Evolutionary conservation across 2,113 vertebrate species (phyloP), one percentile per base, ranked within the genome.

Genomic region (Sinocyclocheilus anophthalmus): DNA sequence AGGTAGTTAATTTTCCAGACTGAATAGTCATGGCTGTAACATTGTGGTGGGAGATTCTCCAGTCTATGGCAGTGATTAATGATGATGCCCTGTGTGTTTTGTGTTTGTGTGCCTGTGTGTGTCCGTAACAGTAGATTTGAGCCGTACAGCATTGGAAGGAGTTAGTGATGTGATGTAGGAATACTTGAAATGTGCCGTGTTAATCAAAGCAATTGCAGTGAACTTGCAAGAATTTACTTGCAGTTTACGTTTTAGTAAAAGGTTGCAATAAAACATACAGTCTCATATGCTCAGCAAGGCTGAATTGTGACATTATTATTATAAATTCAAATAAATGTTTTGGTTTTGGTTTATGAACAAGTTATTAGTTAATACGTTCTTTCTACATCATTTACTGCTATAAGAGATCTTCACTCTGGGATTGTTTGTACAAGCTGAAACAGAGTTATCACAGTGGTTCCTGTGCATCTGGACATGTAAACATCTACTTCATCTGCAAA

Each of bases 1-100:
- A 89, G 92, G 87, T 89, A 91, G 90, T 93, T 95, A 92, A 96
- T 95, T 94, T 93, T 50, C 22, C 69, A 76, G 69, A 53, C 48
- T 78, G 57, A 82, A 78, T 73, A 48, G 24, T 70, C 45, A 53
- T 33, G 61, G 75, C 50, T 73, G 37, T 50, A 65, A 39, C 69
- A 81, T 73, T 57, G 33, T 78, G 73, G 14, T 63, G 16, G 11
- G 26, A 42, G 67, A 53, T 77, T 59, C 61, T 18, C 10, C 42
- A 42, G 13, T 30, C 61, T 65, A 61, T 42, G 53, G 37, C 80
- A 78, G 30, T 73, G 84, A 83, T 83, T 86, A 86, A 88, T 84
- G 69, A 79, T 69, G 45, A 69, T 1, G 22, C 50, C 72, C 57
- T 6, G n/a, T 45, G 24, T 42, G 48, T 22, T 63, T 24, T 81